Conservation (phyloP, 2,888 invertebrate genomes). For the Rhagonycha lutea region DNA sequence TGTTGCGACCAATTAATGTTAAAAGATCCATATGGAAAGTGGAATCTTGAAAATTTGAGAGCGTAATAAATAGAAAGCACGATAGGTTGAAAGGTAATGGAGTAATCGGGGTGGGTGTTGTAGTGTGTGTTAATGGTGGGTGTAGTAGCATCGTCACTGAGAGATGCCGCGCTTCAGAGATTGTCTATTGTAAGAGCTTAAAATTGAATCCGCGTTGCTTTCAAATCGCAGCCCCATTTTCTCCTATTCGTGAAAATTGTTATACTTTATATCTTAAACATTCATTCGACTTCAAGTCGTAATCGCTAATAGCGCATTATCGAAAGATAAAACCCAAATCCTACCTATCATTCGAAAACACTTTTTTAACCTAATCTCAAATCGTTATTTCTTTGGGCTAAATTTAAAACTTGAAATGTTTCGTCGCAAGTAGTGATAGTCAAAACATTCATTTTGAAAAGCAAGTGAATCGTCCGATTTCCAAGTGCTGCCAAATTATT, state of each 20-base stretch:
- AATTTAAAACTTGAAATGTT: not conserved
- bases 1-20: not conserved
- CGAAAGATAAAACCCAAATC: too few species aligned
- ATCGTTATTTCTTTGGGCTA: not conserved
- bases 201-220: constrained; percentile 44
- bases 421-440: too few species aligned
- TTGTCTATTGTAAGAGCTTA: constrained; percentile 45
- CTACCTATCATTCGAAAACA: not conserved
- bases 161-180: constrained; percentile 42
- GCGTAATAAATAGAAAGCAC: constrained; percentile 24
- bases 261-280: not conserved
- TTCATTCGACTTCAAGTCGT: not conserved
- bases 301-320: not conserved
- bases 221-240: constrained; percentile 38
- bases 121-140: constrained; percentile 37
- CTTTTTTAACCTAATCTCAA: not conserved
- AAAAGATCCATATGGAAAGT: constrained; percentile 14
- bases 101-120: constrained; percentile 37
- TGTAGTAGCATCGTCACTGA: constrained; percentile 40
- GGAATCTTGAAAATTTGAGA: constrained; percentile 22
- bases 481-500: too few species aligned
- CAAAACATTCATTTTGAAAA: too few species aligned
- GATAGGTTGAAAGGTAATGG: constrained; percentile 29
- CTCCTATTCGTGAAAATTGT: constrained; percentile 28
- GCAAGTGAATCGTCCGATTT: too few species aligned